phyloP scores from a whole-genome alignment of 53 echinoderm and acorn worm genomes.

The Mesocentrotus franciscanus region DNA sequence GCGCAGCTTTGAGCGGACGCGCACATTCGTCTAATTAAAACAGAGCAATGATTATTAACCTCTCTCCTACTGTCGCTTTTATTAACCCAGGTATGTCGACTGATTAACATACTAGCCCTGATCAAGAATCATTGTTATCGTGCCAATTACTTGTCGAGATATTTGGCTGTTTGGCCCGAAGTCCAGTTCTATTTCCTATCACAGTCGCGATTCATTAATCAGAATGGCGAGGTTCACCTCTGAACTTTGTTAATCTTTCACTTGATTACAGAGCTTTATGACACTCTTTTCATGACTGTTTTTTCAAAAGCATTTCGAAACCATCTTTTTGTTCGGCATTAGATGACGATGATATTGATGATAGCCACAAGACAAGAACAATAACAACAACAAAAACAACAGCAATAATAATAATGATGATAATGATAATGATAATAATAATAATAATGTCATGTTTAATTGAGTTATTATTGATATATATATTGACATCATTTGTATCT shows the following conservation, averaged over 20 bases:
- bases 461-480: too few species aligned
- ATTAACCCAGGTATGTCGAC: slow-evolving; percentile 53
- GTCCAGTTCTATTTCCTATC: background rate
- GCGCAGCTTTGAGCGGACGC: background rate
- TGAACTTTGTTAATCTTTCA: background rate
- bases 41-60: background rate
- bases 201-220: background rate
- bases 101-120: background rate
- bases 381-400: background rate
- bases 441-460: background rate
- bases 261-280: background rate
- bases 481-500: background rate
- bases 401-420: background rate
- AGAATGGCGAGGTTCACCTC: background rate
- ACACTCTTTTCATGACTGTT: too few species aligned
- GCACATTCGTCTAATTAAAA: slow-evolving; percentile 57
- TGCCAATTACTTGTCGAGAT: slow-evolving; percentile 31
- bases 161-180: background rate
- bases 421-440: background rate
- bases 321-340: too few species aligned
- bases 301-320: too few species aligned
- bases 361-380: background rate
- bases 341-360: background rate
- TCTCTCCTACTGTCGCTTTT: background rate
- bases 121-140: slow-evolving; percentile 38